Base-by-base conservation (phyloP, 2,113 vertebrate species). In the Choloepus hoffmanni region DNA sequence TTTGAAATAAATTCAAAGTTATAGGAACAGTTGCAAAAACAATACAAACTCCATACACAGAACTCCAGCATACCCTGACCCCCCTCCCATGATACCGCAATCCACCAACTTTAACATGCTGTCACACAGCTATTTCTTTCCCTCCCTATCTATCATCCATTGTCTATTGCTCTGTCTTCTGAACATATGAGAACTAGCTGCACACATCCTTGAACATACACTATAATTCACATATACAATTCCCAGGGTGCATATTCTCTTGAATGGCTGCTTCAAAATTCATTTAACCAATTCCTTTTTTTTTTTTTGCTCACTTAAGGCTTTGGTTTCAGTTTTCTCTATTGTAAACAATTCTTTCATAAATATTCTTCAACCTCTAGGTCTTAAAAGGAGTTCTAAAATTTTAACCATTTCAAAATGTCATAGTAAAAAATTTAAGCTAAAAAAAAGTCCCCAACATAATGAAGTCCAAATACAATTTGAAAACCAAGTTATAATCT, bases 401-500 rank as follows among this genome's bases (percentile, higher is more conserved):
- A 74, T 70, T 63, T 79, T 85, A 81, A 40, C 33, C 14, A 68
- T 77, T 92, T 82, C 33, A 83, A 94, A 70, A 50, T 36, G 33
- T 23, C 68, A 91, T 28, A 79, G 48, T 95, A 83, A 72, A 28
- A 89, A 45, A 5, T 36, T 79, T 83, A 92, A 92, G 55, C 36
- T 60, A 83, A 88, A 74, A 73, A 63, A 40, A 74, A 33, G 65
- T 23, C 24, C 74, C 50, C 45, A 78, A 62, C 6, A 63, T 7
- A 83, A 50, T 24, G 53, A 94, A 89, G 5, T 4, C 55, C 28
- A 7, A 85, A 7, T 28, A 72, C 1, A 53, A 50, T 94, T 72
- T 96, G 23, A 65, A 62, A 90, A 78, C n/a, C 9, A 92, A 50
- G 40, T 30, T 96, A 95, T 94, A 95, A 74, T 93, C 3, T 50